Conservation (phyloP, 2,888 invertebrate genomes). For the Eristalis pertinax region DNA sequence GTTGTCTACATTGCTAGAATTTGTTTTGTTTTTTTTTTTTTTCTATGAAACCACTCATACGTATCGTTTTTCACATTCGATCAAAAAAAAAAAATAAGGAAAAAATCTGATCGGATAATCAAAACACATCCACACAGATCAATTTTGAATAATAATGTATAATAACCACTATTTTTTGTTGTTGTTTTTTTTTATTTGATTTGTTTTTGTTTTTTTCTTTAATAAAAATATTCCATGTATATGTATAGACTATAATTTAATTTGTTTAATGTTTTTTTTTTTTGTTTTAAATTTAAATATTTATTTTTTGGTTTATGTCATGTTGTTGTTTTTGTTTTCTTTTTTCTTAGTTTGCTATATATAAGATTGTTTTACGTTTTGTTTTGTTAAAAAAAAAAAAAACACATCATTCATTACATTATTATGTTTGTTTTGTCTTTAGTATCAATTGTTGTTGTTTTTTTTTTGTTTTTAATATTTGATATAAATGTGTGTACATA, state of each 20-base stretch:
- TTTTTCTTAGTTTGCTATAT: neutral
- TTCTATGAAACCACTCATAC: neutral
- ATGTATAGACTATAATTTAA: neutral
- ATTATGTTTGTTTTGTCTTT: neutral
- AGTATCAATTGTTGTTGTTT: slow-evolving; percentile 16
- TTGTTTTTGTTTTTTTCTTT: neutral
- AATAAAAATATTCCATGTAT: neutral
- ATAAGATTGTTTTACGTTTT: neutral
- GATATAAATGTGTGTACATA: slow-evolving; percentile 40
- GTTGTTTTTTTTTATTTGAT: neutral
- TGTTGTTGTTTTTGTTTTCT: neutral
- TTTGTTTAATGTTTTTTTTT: too few relatives aligned
- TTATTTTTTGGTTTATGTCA: neutral
- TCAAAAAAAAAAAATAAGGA: neutral
- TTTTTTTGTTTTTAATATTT: too few relatives aligned
- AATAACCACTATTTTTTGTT: neutral
- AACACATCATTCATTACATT: too few relatives aligned
- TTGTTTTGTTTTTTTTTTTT: too few relatives aligned
- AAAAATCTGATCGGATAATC: neutral
- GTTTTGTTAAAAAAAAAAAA: too few relatives aligned
- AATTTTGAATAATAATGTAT: neutral
- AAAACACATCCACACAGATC: neutral
- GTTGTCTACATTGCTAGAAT: neutral
- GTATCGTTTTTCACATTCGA: neutral
- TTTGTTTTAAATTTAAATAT: neutral